These are phyloP conservation scores for Aelia acuminata DNA, from an alignment of 2,888 invertebrate species.

Conservation along the genomic window DNA sequence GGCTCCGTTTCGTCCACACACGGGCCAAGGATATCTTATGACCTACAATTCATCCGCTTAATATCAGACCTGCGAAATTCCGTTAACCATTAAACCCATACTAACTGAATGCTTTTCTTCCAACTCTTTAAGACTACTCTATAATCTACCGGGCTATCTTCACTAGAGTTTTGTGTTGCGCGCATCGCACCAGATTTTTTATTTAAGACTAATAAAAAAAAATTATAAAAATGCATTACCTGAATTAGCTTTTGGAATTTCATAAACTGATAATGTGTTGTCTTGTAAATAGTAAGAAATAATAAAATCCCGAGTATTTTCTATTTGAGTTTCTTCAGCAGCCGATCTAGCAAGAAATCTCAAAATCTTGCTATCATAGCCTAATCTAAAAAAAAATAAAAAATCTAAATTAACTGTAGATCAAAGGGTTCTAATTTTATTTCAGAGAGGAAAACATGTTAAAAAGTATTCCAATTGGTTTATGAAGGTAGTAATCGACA, in stretches of 20 bases:
- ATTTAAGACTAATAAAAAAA: not conserved
- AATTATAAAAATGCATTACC: constrained; percentile 72
- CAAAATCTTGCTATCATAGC: constrained; percentile 82
- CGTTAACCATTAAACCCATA: no score
- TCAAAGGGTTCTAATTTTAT: not conserved
- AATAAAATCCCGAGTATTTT: constrained; percentile 81
- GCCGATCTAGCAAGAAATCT: constrained; percentile 85
- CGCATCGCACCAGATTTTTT: no score
- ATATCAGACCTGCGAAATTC: no score
- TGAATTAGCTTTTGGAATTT: constrained; percentile 81
- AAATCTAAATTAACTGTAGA: constrained; percentile 37
- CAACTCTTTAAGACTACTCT: no score
- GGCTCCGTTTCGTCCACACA: no score
- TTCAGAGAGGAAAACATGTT: not conserved
- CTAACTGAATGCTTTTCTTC: no score
- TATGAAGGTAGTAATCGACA: no score
- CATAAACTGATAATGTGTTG: constrained; percentile 87
- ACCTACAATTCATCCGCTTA: no score
- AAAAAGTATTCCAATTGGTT: no score
- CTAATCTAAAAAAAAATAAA: constrained; percentile 71
- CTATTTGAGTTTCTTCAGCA: constrained; percentile 76
- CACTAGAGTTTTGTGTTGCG: no score
- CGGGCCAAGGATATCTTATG: no score
- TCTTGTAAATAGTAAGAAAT: constrained; percentile 86
- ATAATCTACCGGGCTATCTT: no score